Evolutionary conservation across 37 sponge, comb jelly and placozoan species (phyloP), one percentile per base, ranked within the genome.

Genomic region (Spongilla lacustris): DNA sequence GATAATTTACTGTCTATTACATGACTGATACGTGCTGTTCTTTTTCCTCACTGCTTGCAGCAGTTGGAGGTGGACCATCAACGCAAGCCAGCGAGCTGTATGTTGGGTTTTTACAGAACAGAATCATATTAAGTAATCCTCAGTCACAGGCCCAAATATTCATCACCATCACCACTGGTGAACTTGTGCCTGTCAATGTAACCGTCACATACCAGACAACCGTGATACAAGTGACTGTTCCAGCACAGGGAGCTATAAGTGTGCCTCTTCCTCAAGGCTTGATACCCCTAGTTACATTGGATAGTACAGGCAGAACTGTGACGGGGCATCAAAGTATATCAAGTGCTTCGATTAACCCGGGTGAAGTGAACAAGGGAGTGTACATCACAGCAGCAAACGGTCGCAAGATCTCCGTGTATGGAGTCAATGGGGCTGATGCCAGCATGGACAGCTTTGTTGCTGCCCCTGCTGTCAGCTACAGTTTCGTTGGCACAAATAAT

Each of bases 321-420:
- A n/a, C n/a, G n/a, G n/a, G n/a, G n/a, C n/a, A n/a, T n/a, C n/a
- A n/a, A n/a, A n/a, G n/a, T n/a, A n/a, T n/a, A n/a, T n/a, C n/a
- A n/a, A n/a, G n/a, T n/a, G n/a, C n/a, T n/a, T n/a, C 68, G 22
- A 22, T 23, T 67, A 22, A 69, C 28, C 3, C 71, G 4, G 9
- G 28, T 10, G 73, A 72, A 23, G 32, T 30, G 17, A 13, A 34
- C 11, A 72, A 72, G 21, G 73, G 73, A 17, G 32, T 72, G 30
- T 33, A 33, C 32, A 72, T 72, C 1, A 72, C 0, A 11, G 32
- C 73, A 72, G 17, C 30, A 34, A 21, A 9, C 26, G 14, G 14
- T 28, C 30, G 73, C 31, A 72, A 72, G 73, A 14, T 72, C 12
- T 30, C 32, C 1, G 73, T 72, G 73, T 72, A 72, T 72, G 73